Evolutionary conservation across 2,888 invertebrate species (phyloP).

Genomic region (Habrosyne pyritoides): DNA sequence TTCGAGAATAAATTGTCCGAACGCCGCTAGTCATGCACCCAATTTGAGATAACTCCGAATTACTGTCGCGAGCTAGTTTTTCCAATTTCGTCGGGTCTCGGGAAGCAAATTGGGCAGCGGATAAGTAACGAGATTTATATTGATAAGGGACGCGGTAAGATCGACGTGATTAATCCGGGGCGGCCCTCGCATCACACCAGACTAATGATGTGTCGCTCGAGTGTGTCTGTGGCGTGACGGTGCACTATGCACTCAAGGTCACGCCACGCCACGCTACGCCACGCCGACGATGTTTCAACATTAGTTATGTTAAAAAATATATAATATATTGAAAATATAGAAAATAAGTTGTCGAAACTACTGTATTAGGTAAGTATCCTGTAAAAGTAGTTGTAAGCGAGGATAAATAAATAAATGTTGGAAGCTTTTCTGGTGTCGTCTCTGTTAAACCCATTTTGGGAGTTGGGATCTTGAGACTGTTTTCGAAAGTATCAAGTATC

Average conservation of each 20-base stretch:
- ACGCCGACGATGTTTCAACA: too few relatives aligned
- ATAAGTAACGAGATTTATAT: conserved; percentile 37
- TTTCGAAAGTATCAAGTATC: too few relatives aligned
- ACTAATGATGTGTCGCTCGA: background rate
- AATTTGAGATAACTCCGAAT: conserved; percentile 23
- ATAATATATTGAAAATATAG: too few relatives aligned
- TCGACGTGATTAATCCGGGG: conserved; percentile 37
- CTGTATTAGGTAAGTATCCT: too few relatives aligned
- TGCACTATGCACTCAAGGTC: background rate
- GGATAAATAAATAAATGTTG: too few relatives aligned
- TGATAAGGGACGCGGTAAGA: conserved; percentile 40
- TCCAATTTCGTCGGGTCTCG: conserved; percentile 30
- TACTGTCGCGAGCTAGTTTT: conserved; percentile 28
- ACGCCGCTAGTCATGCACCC: conserved; percentile 7
- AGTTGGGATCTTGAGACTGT: too few relatives aligned
- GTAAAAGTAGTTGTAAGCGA: too few relatives aligned
- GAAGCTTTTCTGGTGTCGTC: too few relatives aligned
- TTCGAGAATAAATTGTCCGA: background rate
- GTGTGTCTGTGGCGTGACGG: conserved; percentile 2
- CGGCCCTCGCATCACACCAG: conserved; percentile 16
- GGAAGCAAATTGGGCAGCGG: conserved; percentile 38
- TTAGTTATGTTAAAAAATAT: too few relatives aligned
- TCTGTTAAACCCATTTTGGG: too few relatives aligned
- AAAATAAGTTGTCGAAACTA: too few relatives aligned
- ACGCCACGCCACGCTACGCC: too few relatives aligned